A percentile compares a stretch with the other conserved stretches of the same genome.
phyloP scores from a whole-genome alignment of 1,140 invertebrate species.

The Andrena cerasifolii region DNA sequence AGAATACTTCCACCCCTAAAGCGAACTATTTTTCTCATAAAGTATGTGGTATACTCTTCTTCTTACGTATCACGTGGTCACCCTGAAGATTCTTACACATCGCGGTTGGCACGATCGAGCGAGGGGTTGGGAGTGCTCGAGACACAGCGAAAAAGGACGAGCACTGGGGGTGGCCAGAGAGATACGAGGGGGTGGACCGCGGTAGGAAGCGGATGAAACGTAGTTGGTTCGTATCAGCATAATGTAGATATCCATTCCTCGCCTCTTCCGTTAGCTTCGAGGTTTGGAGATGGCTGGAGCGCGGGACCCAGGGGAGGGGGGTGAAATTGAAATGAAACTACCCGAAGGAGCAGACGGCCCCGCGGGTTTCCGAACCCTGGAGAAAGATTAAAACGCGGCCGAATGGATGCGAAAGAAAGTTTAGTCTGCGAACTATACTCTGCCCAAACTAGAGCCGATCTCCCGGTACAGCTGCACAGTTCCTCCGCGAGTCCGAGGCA shows the following conservation, averaged over 20 bases:
- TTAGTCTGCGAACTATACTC: slow-evolving; percentile 67
- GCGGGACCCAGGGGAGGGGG: slow-evolving; percentile 26
- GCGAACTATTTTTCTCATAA: not conserved
- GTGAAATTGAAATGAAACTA: slow-evolving; percentile 80
- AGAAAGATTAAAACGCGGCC: slow-evolving; percentile 78
- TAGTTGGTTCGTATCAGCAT: slow-evolving; percentile 78
- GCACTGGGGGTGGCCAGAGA: not conserved
- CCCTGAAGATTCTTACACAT: slow-evolving; percentile 8
- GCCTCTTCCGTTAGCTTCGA: slow-evolving; percentile 71
- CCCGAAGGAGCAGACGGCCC: slow-evolving; percentile 74
- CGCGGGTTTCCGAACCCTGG: slow-evolving; percentile 73
- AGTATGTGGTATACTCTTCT: not conserved
- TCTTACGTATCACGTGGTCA: not conserved
- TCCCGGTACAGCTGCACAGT: slow-evolving; percentile 53
- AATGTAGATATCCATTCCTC: slow-evolving; percentile 77
- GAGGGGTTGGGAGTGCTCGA: not conserved
- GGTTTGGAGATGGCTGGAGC: slow-evolving; percentile 52
- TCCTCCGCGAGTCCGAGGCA: slow-evolving; percentile 19
- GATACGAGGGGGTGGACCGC: slow-evolving; percentile 23
- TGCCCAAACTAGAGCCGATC: slow-evolving; percentile 63
- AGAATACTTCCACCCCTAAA: not conserved
- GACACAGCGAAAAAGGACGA: not conserved
- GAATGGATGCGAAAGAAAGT: slow-evolving; percentile 74
- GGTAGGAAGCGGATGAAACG: slow-evolving; percentile 60
- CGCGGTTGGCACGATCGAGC: slow-evolving; percentile 30